Conservation (phyloP, 2,113 vertebrate species). For the Calidris pugnax region DNA sequence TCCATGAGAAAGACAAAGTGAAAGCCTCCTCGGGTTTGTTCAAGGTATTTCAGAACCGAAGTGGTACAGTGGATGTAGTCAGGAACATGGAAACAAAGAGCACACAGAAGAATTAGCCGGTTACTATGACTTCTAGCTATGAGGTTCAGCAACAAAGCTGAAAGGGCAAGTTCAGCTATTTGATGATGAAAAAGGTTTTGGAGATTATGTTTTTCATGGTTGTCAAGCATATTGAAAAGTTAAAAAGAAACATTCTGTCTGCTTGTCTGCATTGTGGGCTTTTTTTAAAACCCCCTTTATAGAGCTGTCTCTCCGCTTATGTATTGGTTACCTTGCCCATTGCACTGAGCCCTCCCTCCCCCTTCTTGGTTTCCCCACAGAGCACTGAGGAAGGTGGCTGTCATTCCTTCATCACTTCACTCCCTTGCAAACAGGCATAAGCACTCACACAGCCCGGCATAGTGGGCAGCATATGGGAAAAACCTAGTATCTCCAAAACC, state of each 20-base stretch:
- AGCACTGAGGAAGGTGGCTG: neutral
- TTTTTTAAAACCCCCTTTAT: neutral
- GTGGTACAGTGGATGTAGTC: neutral
- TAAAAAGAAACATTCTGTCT: neutral
- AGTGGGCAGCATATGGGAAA: neutral
- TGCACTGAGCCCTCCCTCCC: neutral
- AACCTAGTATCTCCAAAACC: neutral
- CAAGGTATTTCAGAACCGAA: neutral
- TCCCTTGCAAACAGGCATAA: neutral
- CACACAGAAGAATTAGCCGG: neutral
- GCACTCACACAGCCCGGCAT: neutral
- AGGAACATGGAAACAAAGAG: neutral
- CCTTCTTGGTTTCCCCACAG: neutral
- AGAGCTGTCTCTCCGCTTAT: neutral
- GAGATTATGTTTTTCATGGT: neutral
- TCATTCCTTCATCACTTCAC: neutral
- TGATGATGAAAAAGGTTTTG: neutral
- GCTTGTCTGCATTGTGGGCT: neutral
- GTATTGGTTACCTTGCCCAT: neutral
- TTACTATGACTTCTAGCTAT: fast-evolving
- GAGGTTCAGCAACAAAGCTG: neutral
- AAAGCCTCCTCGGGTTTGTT: neutral
- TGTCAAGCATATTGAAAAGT: neutral
- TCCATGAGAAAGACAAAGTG: neutral
- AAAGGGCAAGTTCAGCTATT: neutral